Evolutionary conservation across 2,888 invertebrate genomes (phyloP).

Genomic region (Augiades crinisus): DNA sequence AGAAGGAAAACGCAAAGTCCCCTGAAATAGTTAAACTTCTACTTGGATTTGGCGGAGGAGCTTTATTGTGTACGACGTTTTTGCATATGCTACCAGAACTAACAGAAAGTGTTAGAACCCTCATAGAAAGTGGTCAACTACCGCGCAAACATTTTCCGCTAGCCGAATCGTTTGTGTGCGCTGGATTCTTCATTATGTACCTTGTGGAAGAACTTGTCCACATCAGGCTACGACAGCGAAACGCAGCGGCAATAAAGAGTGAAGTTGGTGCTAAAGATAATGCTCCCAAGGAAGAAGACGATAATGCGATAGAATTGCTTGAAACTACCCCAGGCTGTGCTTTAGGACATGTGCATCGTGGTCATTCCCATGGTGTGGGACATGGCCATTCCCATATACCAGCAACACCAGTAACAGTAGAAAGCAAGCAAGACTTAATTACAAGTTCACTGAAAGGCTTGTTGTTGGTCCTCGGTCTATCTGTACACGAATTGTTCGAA

Average conservation of each 20-base stretch:
- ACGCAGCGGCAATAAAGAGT: background rate
- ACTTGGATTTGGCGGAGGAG: background rate
- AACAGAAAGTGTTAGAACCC: background rate
- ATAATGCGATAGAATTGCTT: background rate
- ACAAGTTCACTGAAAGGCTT: background rate
- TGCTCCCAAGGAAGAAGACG: background rate
- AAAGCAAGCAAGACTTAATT: background rate
- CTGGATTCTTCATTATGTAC: background rate
- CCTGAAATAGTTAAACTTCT: background rate
- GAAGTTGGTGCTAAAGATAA: background rate
- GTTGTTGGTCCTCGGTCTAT: background rate
- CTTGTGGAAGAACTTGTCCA: background rate
- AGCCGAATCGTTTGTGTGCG: background rate
- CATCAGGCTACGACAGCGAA: background rate
- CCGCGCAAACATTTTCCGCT: background rate
- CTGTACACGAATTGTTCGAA: background rate
- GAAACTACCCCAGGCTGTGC: background rate
- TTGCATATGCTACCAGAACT: background rate
- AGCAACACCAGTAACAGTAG: background rate
- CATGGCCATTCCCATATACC: background rate
- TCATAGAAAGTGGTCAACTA: background rate
- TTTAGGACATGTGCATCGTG: background rate
- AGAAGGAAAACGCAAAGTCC: background rate
- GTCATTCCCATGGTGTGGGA: background rate
- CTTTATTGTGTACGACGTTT: background rate